Evolutionary conservation across 1,140 invertebrate genomes (phyloP).

Genomic region (Holotrichia oblita): DNA sequence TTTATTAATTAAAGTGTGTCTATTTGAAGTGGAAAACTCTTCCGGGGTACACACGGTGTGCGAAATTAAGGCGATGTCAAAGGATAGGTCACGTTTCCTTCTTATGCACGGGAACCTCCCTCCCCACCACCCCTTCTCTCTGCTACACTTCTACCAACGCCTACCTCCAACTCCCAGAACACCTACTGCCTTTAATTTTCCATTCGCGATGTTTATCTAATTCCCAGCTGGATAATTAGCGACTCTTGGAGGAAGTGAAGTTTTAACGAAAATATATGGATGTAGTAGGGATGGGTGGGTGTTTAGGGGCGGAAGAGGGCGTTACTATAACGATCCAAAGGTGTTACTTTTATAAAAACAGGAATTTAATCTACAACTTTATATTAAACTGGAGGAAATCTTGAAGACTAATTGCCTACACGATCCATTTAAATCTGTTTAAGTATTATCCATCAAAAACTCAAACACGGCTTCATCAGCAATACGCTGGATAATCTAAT

Average conservation of each 20-base stretch:
- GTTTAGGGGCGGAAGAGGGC: too few species aligned
- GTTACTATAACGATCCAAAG: too few species aligned
- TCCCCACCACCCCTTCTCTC: too few species aligned
- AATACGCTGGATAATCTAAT: too few species aligned
- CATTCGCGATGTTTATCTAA: conserved; percentile 17
- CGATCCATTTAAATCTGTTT: too few species aligned
- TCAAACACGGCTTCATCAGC: too few species aligned
- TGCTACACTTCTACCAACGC: not conserved
- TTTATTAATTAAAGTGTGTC: conserved; percentile 18
- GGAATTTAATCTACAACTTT: too few species aligned
- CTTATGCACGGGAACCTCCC: too few species aligned
- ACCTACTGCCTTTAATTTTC: not conserved
- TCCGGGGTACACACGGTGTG: not conserved
- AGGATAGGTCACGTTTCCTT: conserved; percentile 11
- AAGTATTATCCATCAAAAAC: too few species aligned
- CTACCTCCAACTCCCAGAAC: not conserved
- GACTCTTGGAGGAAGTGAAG: not conserved
- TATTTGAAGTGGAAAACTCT: conserved; percentile 8
- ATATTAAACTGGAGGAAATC: too few species aligned
- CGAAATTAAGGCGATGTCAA: not conserved
- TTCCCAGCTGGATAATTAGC: not conserved
- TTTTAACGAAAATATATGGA: not conserved
- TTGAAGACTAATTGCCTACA: too few species aligned
- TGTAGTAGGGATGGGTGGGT: not conserved
- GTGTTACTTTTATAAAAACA: too few species aligned